These are phyloP conservation scores for Icerya purchasi DNA, from an alignment of 2,888 invertebrate genomes.

Conservation along the genomic window DNA sequence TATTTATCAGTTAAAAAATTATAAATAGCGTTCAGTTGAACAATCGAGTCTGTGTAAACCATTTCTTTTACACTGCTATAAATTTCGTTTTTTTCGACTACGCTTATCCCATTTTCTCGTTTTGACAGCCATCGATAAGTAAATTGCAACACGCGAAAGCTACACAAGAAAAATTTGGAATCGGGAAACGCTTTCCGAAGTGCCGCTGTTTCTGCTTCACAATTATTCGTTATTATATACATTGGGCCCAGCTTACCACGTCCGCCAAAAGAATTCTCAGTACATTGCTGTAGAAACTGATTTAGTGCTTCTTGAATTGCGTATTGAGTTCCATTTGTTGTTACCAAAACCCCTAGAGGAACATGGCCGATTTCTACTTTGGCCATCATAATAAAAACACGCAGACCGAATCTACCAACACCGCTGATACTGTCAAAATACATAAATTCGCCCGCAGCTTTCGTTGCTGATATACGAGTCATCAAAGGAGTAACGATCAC, in stretches of 20 bases:
- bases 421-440: constrained; percentile 4
- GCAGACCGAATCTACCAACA: constrained; percentile 2
- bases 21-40: not conserved
- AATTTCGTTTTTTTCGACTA: not conserved
- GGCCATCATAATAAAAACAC: constrained; percentile 4
- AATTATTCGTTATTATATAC: constrained; percentile 16
- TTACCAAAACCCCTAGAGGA: constrained; percentile 5
- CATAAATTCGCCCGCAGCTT: constrained; percentile 6
- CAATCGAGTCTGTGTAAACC: constrained; percentile 6
- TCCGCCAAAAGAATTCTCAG: constrained; percentile 7
- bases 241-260: constrained; percentile 12
- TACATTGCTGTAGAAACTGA: not conserved
- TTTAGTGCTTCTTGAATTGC: not conserved
- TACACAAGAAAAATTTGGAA: constrained; percentile 12
- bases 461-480: constrained; percentile 3
- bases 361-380: not conserved
- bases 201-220: constrained; percentile 13
- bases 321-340: not conserved
- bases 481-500: constrained; percentile 10
- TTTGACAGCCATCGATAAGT: constrained; percentile 15
- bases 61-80: constrained; percentile 8
- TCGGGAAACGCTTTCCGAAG: constrained; percentile 11
- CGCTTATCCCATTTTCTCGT: too few relatives aligned
- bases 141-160: constrained; percentile 16
- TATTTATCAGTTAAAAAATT: not conserved